Evolutionary conservation across 2,797 vertebrate species (phyloP).

Genomic region (Vireo griseus): DNA sequence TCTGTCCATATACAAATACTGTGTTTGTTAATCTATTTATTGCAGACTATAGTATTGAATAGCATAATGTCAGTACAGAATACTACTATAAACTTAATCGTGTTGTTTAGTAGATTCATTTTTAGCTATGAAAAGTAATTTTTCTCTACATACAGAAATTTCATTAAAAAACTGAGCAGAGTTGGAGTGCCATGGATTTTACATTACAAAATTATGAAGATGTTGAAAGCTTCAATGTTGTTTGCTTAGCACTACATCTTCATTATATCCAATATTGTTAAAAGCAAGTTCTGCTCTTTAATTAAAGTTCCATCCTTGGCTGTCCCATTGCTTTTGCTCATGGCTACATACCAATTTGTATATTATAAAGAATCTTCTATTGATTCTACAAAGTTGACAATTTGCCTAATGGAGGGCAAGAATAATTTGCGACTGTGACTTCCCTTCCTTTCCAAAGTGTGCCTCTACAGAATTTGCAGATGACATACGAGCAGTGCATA

Average conservation of each 20-base stretch:
- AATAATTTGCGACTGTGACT: slow-evolving; percentile 28
- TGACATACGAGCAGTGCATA: slow-evolving; percentile 3
- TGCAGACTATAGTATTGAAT: background rate
- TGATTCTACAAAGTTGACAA: slow-evolving; percentile 48
- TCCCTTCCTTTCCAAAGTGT: slow-evolving; percentile 28
- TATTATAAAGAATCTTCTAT: slow-evolving; percentile 39
- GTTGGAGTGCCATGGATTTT: background rate
- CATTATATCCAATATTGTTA: background rate
- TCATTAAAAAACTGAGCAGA: background rate
- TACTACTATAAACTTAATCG: background rate
- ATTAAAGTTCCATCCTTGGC: slow-evolving; percentile 8
- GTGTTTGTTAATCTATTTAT: background rate
- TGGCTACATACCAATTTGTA: slow-evolving; percentile 4
- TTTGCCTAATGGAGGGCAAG: slow-evolving; percentile 50
- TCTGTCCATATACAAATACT: background rate
- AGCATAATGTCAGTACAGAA: background rate
- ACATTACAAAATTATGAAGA: background rate
- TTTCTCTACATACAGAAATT: background rate
- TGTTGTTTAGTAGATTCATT: background rate
- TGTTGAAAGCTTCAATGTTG: background rate
- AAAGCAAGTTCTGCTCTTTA: slow-evolving; percentile 26
- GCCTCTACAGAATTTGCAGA: slow-evolving; percentile 32
- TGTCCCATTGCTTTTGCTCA: slow-evolving; percentile 19
- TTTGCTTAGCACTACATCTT: background rate
- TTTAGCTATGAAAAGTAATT: background rate